phyloP scores from a whole-genome alignment of 2,113 vertebrate species.

The Gobio gobio region DNA sequence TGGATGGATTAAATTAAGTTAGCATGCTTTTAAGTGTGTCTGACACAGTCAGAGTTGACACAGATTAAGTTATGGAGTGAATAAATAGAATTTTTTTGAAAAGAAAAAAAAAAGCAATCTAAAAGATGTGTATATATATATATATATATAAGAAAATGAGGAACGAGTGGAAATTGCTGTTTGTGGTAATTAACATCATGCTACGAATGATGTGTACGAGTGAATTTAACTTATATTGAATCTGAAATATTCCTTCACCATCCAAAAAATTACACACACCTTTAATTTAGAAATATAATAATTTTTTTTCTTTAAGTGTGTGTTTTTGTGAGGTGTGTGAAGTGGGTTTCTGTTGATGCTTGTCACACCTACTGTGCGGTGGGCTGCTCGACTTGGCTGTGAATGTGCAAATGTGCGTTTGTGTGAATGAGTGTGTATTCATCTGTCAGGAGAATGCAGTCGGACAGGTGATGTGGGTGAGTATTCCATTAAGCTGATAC shows the following conservation, averaged over 20 bases:
- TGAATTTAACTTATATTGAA: not conserved
- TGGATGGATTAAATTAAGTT: no score
- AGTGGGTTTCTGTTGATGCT: slow-evolving; percentile 30
- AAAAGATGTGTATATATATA: no score
- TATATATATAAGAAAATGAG: not conserved
- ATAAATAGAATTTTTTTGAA: no score
- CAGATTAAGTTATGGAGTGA: no score
- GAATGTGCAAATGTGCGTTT: slow-evolving; percentile 54
- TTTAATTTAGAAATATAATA: not conserved
- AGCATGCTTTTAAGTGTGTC: no score
- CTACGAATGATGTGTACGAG: not conserved
- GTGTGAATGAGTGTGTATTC: slow-evolving; percentile 49
- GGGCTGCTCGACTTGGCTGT: slow-evolving; percentile 28
- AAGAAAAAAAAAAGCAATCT: no score
- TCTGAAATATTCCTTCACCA: not conserved
- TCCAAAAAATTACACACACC: not conserved
- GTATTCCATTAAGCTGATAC: slow-evolving; percentile 78
- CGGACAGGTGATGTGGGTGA: slow-evolving; percentile 78
- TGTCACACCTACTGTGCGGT: slow-evolving; percentile 43
- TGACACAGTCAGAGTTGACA: no score
- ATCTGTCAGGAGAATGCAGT: slow-evolving; percentile 74
- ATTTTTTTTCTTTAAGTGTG: not conserved
- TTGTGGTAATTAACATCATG: not conserved
- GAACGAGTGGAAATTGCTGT: not conserved
- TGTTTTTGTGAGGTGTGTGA: slow-evolving; percentile 11